phyloP scores from a whole-genome alignment of 2,113 vertebrate species.

The Heterotis niloticus region DNA sequence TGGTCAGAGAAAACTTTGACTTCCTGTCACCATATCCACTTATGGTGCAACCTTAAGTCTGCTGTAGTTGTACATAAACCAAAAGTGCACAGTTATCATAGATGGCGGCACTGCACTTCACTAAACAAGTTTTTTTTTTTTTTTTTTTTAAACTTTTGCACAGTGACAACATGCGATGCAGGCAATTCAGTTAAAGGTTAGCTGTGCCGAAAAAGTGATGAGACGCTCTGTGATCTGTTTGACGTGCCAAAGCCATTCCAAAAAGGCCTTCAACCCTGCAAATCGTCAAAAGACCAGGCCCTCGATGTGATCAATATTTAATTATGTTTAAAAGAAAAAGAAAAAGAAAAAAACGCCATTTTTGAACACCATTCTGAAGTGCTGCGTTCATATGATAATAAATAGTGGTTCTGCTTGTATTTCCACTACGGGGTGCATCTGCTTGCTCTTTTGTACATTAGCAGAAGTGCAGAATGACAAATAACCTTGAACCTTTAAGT shows the following conservation, averaged over 20 bases:
- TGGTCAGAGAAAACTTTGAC: background rate
- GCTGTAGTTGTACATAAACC: background rate
- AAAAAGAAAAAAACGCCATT: background rate
- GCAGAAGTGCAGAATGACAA: background rate
- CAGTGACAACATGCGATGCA: background rate
- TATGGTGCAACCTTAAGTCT: no score
- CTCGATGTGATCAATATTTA: conserved; percentile 19
- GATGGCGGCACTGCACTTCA: no score
- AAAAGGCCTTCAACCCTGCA: background rate
- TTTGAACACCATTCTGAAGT: conserved; percentile 12
- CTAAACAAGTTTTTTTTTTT: no score
- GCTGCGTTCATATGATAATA: background rate
- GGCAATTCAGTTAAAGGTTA: background rate
- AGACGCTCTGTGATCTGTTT: background rate
- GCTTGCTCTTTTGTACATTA: background rate
- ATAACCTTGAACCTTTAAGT: background rate
- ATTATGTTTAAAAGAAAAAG: background rate
- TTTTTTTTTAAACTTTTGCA: background rate
- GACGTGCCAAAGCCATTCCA: background rate
- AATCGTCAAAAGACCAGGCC: background rate
- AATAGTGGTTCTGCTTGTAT: background rate
- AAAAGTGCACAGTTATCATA: background rate
- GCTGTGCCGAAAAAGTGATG: background rate
- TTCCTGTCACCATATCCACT: no score
- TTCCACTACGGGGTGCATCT: no score